Evolutionary conservation across 2,888 invertebrate species (phyloP), one percentile per base, ranked within the genome.

Genomic region (Lampropteryx suffumata): DNA sequence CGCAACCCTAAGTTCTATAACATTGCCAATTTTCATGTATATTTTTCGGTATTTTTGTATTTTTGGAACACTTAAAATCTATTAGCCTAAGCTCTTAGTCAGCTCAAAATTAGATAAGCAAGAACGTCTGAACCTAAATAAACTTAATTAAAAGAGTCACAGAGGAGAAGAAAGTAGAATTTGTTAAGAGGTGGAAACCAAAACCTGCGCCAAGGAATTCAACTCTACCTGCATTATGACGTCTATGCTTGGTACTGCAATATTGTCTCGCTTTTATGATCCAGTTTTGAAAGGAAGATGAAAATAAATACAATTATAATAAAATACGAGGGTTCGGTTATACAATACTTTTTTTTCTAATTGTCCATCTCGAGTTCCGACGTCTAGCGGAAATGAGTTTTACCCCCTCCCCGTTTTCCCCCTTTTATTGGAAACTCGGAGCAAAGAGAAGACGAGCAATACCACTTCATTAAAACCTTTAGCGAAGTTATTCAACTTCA

Each of bases 351-450:
- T 80, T 84, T 84, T 84, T 83, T 74, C 79, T 85, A 82, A 87
- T 84, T 86, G 85, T 79, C 74, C 74, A 75, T 71, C 76, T 73
- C 62, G 71, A 68, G 78, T 82, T 84, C 83, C 84, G 82, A 64
- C 77, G 76, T 69, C 79, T 70, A 68, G 77, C 77, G 89, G 89
- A 90, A 89, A 89, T 90, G 88, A 89, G 87, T 83, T 87, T 80
- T 72, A 61, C 79, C 71, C 72, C 70, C 65, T 64, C 59, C 62
- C 62, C 63, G 46, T 47, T 47, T 26, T 35, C 57, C 60, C 35
- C 53, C 54, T 50, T 57, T 59, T 61, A 56, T 61, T 69, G 56
- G 53, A 60, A 59, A 56, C 35, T 21, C 46, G 51, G 47, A 44
- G 61, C 57, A 64, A 41, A 41, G 30, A 32, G 65, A 63, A 72